These are phyloP conservation scores for Drosophila atripex DNA, from an alignment of 2,888 invertebrate species.

Conservation along the genomic window DNA sequence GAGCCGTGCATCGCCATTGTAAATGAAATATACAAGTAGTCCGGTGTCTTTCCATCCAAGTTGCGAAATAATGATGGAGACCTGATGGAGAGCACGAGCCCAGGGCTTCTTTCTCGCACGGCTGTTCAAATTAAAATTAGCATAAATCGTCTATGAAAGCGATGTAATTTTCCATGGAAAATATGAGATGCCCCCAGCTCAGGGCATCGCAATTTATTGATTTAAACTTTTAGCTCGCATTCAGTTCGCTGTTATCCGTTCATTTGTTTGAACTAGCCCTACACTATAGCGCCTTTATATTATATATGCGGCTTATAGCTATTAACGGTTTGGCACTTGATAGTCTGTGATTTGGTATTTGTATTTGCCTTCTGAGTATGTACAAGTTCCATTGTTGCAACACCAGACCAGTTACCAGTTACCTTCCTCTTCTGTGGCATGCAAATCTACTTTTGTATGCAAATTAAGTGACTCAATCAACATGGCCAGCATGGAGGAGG, in stretches of 20 bases:
- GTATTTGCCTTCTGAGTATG: constrained; percentile 29
- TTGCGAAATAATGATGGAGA: constrained; percentile 62
- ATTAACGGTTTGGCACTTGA: constrained; percentile 66
- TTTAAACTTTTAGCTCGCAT: constrained; percentile 72
- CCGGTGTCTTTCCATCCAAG: constrained; percentile 42
- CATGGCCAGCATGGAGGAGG: constrained; percentile 21
- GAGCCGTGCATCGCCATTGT: constrained; percentile 14
- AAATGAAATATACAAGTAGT: constrained; percentile 15
- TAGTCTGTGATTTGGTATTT: constrained; percentile 11
- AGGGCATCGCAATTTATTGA: constrained; percentile 63
- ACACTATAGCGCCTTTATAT: constrained; percentile 52
- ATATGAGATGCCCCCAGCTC: constrained; percentile 32
- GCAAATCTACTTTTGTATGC: constrained; percentile 80
- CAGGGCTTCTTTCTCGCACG: constrained; percentile 63
- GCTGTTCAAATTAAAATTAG: constrained; percentile 72
- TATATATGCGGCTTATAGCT: constrained; percentile 36
- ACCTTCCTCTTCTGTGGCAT: constrained; percentile 37
- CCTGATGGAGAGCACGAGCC: constrained; percentile 59
- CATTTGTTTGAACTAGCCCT: constrained; percentile 61
- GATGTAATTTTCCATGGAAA: constrained; percentile 78
- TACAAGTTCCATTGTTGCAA: constrained; percentile 50
- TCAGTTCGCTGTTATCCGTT: constrained; percentile 10
- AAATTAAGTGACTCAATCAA: constrained; percentile 80
- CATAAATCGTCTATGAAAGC: constrained; percentile 54
- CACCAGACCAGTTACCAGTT: constrained; percentile 24